phyloP scores from a whole-genome alignment of 2,113 vertebrate genomes.

The Mirza zaza region DNA sequence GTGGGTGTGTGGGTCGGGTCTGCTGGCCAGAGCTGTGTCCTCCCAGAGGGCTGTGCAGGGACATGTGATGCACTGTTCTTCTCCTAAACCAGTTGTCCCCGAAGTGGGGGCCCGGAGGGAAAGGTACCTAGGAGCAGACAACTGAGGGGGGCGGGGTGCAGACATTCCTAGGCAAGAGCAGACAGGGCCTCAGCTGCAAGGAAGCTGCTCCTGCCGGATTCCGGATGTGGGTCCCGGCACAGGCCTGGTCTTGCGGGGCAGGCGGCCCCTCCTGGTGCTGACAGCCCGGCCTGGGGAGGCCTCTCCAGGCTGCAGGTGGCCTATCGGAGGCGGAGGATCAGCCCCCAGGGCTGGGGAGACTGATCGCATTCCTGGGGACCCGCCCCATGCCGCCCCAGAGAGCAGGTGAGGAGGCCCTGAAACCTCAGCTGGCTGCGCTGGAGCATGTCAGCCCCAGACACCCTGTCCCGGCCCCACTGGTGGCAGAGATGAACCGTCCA shows the following conservation, averaged over 20 bases:
- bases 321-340: slow-evolving; percentile 24
- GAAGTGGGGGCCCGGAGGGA: background rate
- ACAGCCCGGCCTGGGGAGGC: background rate
- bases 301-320: slow-evolving; percentile 66
- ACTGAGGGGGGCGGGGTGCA: background rate
- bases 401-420: background rate
- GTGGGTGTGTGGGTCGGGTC: background rate
- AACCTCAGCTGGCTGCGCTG: background rate
- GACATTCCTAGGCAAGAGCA: slow-evolving; percentile 67
- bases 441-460: too few species aligned
- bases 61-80: background rate
- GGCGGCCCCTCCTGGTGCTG: slow-evolving; percentile 41
- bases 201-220: background rate
- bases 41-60: background rate
- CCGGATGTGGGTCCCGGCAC: slow-evolving; percentile 59
- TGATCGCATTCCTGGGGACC: slow-evolving; percentile 66
- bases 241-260: slow-evolving; percentile 67
- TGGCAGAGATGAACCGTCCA: background rate
- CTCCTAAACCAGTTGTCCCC: background rate
- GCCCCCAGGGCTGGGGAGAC: slow-evolving; percentile 19
- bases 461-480: too few species aligned
- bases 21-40: background rate
- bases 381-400: background rate
- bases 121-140: background rate
- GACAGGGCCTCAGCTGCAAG: background rate